Evolutionary conservation across 2,888 invertebrate genomes (phyloP), one percentile per base, ranked within the genome.

Genomic region (Agrochola lota): DNA sequence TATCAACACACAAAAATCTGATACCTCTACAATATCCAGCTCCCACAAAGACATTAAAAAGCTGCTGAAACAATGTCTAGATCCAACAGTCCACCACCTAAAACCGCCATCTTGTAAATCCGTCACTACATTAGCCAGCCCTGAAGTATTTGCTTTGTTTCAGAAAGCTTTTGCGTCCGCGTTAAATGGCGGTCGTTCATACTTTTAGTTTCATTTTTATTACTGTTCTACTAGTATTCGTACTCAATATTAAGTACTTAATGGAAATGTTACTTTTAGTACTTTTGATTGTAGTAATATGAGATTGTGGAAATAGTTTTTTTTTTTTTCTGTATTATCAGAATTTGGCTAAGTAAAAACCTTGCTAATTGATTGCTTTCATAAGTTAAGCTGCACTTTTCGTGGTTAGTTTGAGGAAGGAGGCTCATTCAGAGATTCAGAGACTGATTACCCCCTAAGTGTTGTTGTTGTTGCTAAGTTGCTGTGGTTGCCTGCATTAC

Each of bases 111-210:
- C 66, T 64, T 64, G n/a, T 68, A 67, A 83, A 55, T 30, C 52
- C 30, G 9, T 8, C 35, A 60, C 71, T 84, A 81, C 81, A 71
- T 60, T 46, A 59, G 40, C 17, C 85, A 84, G 55, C 82, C 78
- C 84, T 85, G 71, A 63, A 80, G 78, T 80, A 79, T 78, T 82
- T 63, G 74, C 73, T 80, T 82, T 85, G 82, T 88, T 83, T 68
- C 80, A 59, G 74, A 77, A 80, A 81, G 81, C 82, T 85, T 84
- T 78, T 78, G 80, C 63, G 81, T 77, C 35, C 43, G 78, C 77
- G 76, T 79, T 76, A 88, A 83, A 88, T 88, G 81, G 84, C 70
- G 17, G 64, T 60, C 66, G 55, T 46, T 77, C 55, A 67, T 63
- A 71, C 72, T 82, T 60, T 68, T 80, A 77, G 70, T 77, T 84